phyloP scores from a whole-genome alignment of 2,888 invertebrate species.

The Vandiemenella viatica region DNA sequence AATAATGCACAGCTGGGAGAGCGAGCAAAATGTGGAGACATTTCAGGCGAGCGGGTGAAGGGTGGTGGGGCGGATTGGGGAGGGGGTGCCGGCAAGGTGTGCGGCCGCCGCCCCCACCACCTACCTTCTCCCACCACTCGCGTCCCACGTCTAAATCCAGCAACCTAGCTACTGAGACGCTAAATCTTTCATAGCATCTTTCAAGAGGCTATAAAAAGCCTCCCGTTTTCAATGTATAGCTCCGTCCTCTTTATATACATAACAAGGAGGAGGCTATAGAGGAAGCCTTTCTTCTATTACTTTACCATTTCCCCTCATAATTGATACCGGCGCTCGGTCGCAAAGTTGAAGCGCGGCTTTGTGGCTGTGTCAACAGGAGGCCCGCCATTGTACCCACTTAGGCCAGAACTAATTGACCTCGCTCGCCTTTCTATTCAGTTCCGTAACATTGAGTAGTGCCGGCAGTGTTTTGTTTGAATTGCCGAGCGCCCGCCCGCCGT shows the following conservation, averaged over 20 bases:
- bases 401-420: background rate
- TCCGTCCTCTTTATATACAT: constrained; percentile 3
- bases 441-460: background rate
- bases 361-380: background rate
- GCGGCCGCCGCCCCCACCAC: background rate
- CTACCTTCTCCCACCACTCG: background rate
- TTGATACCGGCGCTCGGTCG: constrained; percentile 10
- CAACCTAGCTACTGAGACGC: constrained; percentile 1
- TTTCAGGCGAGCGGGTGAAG: background rate
- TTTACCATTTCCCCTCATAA: constrained; percentile 16
- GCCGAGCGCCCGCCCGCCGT: background rate
- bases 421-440: background rate
- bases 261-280: constrained; percentile 1
- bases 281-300: constrained; percentile 16
- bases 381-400: background rate
- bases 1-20: constrained; percentile 2
- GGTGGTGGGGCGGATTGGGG: background rate
- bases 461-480: background rate
- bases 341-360: background rate
- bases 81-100: background rate
- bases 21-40: constrained; percentile 2
- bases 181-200: constrained; percentile 16
- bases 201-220: constrained; percentile 15
- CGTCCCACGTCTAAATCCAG: constrained; percentile 11
- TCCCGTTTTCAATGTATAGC: constrained; percentile 12